These are phyloP conservation scores for Melanotaenia trifasciata DNA, from an alignment of 2,797 vertebrate species.

Conservation along the genomic window DNA sequence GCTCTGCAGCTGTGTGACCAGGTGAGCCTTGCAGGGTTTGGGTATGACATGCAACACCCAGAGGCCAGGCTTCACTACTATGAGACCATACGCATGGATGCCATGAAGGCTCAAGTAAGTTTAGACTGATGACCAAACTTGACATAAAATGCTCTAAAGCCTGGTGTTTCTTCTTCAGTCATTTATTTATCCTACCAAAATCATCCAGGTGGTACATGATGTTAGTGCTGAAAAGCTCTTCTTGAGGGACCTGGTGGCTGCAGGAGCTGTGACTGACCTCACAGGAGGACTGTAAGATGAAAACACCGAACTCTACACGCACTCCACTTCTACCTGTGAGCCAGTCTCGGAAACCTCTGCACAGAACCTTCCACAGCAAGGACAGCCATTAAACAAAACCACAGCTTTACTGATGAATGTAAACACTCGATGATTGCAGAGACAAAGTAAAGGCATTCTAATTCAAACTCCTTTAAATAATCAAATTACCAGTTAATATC, in stretches of 20 bases:
- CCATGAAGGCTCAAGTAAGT: conserved; percentile 79
- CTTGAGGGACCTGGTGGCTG: conserved; percentile 80
- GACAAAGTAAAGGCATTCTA: background rate
- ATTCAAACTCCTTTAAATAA: conserved; percentile 1
- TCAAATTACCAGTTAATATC: conserved; percentile 17
- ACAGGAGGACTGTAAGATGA: conserved; percentile 79
- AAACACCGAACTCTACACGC: conserved; percentile 20
- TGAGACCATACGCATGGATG: conserved; percentile 77
- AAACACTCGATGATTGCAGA: conserved; percentile 14
- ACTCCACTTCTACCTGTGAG: conserved; percentile 23
- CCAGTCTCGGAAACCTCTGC: background rate
- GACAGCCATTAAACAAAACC: background rate
- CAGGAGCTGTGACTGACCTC: conserved; percentile 81
- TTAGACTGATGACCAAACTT: background rate
- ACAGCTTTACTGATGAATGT: conserved; percentile 20
- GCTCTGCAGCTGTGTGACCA: conserved; percentile 87
- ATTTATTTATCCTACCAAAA: background rate
- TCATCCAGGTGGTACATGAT: conserved; percentile 83
- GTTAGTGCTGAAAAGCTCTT: conserved; percentile 82
- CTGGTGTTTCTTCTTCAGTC: background rate
- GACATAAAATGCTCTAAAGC: background rate
- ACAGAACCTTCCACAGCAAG: conserved; percentile 10
- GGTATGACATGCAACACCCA: conserved; percentile 83
- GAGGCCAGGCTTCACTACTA: conserved; percentile 85
- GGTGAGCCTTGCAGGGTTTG: conserved; percentile 86